Evolutionary conservation across 2,888 invertebrate species (phyloP).

Genomic region (Phengaris arion): DNA sequence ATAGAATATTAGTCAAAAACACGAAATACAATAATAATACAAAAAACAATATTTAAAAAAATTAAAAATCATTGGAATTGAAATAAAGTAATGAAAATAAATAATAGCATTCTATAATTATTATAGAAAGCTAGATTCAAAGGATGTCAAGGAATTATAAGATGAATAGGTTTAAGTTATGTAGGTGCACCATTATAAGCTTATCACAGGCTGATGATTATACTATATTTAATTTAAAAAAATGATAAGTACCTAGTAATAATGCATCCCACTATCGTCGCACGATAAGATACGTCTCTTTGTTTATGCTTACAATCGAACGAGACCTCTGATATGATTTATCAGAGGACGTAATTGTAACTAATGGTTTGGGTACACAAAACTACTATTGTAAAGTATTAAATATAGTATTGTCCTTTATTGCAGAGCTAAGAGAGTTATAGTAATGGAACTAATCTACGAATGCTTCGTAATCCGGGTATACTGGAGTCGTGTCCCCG

Average conservation of each 20-base stretch:
- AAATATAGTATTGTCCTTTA: background rate
- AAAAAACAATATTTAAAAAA: too few relatives aligned
- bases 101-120: too few relatives aligned
- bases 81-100: too few relatives aligned
- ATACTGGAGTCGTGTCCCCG: too few relatives aligned
- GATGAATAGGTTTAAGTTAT: too few relatives aligned
- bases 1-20: too few relatives aligned
- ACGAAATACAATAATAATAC: too few relatives aligned
- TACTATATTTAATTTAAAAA: constrained; percentile 21
- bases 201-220: background rate
- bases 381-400: background rate
- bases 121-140: too few relatives aligned
- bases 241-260: constrained; percentile 21
- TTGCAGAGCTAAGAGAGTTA: background rate
- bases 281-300: constrained; percentile 20
- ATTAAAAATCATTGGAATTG: too few relatives aligned
- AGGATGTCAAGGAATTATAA: too few relatives aligned
- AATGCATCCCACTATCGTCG: constrained; percentile 17
- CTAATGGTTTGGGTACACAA: constrained; percentile 20
- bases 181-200: too few relatives aligned
- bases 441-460: background rate
- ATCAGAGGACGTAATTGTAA: constrained; percentile 22
- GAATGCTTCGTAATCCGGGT: too few relatives aligned
- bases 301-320: constrained; percentile 22
- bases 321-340: constrained; percentile 17